Conservation (phyloP, 2,888 invertebrate genomes). For the Platerodrilus igneus region DNA sequence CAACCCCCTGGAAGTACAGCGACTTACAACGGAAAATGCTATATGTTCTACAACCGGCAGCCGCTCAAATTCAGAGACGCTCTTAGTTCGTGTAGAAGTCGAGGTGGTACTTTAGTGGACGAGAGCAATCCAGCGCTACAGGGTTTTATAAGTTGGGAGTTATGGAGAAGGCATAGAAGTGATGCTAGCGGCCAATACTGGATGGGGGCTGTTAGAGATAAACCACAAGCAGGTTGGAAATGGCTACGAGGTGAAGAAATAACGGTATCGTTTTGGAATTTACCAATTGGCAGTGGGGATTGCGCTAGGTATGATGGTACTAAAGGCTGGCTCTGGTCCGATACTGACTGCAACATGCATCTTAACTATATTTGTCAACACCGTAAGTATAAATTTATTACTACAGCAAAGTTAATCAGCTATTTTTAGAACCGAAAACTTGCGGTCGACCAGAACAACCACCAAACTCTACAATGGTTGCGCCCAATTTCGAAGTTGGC, state of each 20-base stretch:
- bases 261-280: conserved; percentile 87
- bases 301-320: conserved; percentile 89
- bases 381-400: conserved; percentile 78
- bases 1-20: conserved; percentile 90
- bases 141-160: conserved; percentile 92
- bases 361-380: conserved; percentile 92
- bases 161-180: conserved; percentile 85
- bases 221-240: conserved; percentile 77
- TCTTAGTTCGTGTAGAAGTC: conserved; percentile 69
- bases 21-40: conserved; percentile 92
- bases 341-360: conserved; percentile 78
- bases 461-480: conserved; percentile 83
- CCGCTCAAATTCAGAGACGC: conserved; percentile 77
- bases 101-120: conserved; percentile 68
- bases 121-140: conserved; percentile 91
- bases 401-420: not conserved
- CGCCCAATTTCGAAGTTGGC: conserved; percentile 74
- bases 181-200: conserved; percentile 91
- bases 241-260: conserved; percentile 88
- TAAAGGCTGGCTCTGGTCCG: conserved; percentile 93
- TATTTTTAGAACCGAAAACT: conserved; percentile 70
- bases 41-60: conserved; percentile 87
- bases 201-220: conserved; percentile 89
- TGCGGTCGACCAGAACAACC: conserved; percentile 91
- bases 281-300: conserved; percentile 75